These are phyloP conservation scores for Agonopterix alstromeriana DNA, from an alignment of 2,888 invertebrate species.

Conservation along the genomic window DNA sequence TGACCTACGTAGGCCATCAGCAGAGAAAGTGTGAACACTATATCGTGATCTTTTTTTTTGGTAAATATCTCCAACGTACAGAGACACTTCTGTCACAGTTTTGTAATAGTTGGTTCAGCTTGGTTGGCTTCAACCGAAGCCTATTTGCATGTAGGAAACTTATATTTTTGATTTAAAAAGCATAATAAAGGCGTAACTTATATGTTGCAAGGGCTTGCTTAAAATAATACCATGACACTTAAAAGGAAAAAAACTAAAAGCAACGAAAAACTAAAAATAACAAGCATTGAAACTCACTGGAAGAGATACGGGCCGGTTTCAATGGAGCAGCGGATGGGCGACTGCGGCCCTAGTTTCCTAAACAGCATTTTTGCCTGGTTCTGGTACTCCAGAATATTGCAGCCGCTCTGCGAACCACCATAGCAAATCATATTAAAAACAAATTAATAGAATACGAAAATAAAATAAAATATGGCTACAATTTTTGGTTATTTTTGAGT, in stretches of 20 bases:
- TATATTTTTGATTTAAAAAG: too few relatives aligned
- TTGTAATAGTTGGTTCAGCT: too few relatives aligned
- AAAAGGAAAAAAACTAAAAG: slow-evolving; percentile 13
- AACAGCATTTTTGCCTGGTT: slow-evolving; percentile 99
- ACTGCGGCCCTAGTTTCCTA: slow-evolving; percentile 92
- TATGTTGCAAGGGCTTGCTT: too few relatives aligned
- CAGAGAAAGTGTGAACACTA: too few relatives aligned
- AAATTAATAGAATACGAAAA: slow-evolving; percentile 11
- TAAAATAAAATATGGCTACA: slow-evolving; percentile 1
- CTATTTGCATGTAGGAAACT: too few relatives aligned
- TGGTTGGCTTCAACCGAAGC: too few relatives aligned
- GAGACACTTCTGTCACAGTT: too few relatives aligned
- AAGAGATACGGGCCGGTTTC: slow-evolving; percentile 98
- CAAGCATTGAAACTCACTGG: slow-evolving; percentile 86
- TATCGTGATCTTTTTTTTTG: too few relatives aligned
- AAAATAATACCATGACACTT: too few relatives aligned
- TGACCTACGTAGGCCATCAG: too few relatives aligned
- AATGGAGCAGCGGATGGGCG: slow-evolving; percentile 94
- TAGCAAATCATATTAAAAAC: slow-evolving; percentile 49
- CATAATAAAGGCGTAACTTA: too few relatives aligned
- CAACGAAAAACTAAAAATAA: slow-evolving; percentile 33
- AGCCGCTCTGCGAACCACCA: slow-evolving; percentile 86
- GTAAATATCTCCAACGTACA: too few relatives aligned
- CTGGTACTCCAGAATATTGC: slow-evolving; percentile 97
- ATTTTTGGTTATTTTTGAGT: not conserved